Evolutionary conservation across 1,140 invertebrate genomes (phyloP).

Genomic region (Scaptomyza pallida): DNA sequence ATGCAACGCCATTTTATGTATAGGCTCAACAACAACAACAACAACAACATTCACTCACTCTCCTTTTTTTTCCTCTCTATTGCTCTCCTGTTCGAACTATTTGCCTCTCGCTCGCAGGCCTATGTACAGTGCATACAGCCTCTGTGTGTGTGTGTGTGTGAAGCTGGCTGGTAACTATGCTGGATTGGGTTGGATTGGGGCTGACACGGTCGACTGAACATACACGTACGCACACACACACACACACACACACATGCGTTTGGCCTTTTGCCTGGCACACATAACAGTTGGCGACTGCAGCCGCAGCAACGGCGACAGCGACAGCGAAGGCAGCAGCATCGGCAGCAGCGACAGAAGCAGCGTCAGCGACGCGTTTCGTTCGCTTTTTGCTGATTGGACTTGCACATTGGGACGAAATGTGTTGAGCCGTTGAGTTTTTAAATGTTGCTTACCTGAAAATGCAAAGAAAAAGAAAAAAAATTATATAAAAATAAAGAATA

Average conservation of each 20-base stretch:
- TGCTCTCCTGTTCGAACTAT: slow-evolving; percentile 9
- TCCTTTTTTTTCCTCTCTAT: slow-evolving; percentile 35
- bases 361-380: slow-evolving; percentile 58
- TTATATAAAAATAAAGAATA: background rate
- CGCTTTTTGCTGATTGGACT: slow-evolving; percentile 66
- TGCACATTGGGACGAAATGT: slow-evolving; percentile 42
- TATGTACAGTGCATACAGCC: slow-evolving; percentile 35
- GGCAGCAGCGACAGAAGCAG: slow-evolving; percentile 20
- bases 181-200: slow-evolving; percentile 18
- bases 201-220: slow-evolving; percentile 53
- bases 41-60: slow-evolving; percentile 43
- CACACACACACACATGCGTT: slow-evolving; percentile 56
- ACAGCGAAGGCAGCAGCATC: slow-evolving; percentile 15
- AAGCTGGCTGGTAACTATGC: background rate
- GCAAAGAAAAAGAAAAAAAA: background rate
- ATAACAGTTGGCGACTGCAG: slow-evolving; percentile 55
- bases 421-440: background rate
- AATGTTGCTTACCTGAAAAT: slow-evolving; percentile 25
- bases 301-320: slow-evolving; percentile 10
- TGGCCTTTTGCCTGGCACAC: slow-evolving; percentile 80
- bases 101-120: slow-evolving; percentile 22
- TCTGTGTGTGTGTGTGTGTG: slow-evolving; percentile 19
- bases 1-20: slow-evolving; percentile 62
- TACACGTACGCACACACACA: background rate
- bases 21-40: slow-evolving; percentile 76